Percentiles rank a stretch among this genome's conserved stretches.
Evolutionary conservation across 2,113 vertebrate genomes (phyloP).

Genomic region (Jacana jacana): DNA sequence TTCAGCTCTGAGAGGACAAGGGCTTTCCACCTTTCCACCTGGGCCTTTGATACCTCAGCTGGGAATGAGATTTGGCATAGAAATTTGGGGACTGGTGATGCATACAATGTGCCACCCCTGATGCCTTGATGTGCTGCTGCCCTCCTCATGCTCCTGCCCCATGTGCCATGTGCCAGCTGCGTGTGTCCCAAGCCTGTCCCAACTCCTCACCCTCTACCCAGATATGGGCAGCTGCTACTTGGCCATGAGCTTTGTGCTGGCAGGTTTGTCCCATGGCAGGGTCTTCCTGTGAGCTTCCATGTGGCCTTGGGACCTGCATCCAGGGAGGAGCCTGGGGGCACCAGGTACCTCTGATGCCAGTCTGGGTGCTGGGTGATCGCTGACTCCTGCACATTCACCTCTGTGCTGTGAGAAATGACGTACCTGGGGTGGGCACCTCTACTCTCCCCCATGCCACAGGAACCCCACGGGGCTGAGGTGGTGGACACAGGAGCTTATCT

Average conservation of each 20-base stretch:
- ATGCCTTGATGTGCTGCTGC: accelerated
- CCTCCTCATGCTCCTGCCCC: background rate
- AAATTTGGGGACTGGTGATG: background rate
- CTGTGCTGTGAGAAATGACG: background rate
- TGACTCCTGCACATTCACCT: background rate
- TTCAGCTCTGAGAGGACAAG: background rate
- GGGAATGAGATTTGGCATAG: background rate
- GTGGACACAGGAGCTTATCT: background rate
- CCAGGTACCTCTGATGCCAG: accelerated
- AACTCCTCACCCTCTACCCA: background rate
- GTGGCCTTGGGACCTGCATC: background rate
- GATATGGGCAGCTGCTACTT: background rate
- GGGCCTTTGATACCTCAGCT: background rate
- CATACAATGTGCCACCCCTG: accelerated
- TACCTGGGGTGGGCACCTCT: too few relatives aligned
- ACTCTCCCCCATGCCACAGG: background rate
- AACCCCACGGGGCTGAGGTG: accelerated
- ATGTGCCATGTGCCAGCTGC: background rate
- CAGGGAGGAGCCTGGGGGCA: background rate
- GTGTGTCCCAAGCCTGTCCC: background rate
- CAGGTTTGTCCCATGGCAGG: background rate
- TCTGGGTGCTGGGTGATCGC: background rate
- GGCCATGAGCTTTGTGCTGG: background rate
- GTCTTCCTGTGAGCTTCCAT: background rate
- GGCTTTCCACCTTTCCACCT: accelerated